These are phyloP conservation scores for Podocnemis expansa DNA, from an alignment of 2,113 vertebrate genomes.

Conservation along the genomic window DNA sequence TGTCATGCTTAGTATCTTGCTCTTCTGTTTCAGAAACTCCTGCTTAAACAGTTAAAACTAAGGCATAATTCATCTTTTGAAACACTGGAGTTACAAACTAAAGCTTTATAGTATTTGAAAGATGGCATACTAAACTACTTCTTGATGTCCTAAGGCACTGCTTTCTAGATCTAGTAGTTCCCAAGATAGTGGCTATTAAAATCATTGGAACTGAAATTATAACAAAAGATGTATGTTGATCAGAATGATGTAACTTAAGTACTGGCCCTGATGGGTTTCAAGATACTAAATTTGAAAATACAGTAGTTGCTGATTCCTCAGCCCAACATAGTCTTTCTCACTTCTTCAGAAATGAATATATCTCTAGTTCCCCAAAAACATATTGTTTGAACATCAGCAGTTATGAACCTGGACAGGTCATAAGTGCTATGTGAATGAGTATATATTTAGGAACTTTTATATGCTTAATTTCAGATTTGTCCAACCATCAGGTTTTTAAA, in stretches of 20 bases:
- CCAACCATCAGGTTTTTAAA: too few relatives aligned
- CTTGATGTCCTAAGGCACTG: not conserved
- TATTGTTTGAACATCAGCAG: not conserved
- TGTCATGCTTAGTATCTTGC: not conserved
- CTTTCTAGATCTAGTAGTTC: not conserved
- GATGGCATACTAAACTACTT: not conserved
- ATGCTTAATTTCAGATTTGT: too few relatives aligned
- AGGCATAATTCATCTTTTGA: not conserved
- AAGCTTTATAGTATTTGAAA: not conserved
- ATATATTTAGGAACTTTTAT: too few relatives aligned
- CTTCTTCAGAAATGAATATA: not conserved
- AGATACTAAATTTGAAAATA: not conserved
- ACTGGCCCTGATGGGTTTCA: not conserved
- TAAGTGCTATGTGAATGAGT: too few relatives aligned
- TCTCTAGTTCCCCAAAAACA: not conserved
- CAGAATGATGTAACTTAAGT: not conserved
- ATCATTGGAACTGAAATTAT: not conserved
- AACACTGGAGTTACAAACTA: not conserved
- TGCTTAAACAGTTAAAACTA: not conserved
- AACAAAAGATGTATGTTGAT: not conserved
- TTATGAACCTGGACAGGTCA: too few relatives aligned
- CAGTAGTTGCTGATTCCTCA: not conserved
- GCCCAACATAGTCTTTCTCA: not conserved
- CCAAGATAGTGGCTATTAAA: not conserved
- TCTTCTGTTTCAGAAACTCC: not conserved